Evolutionary conservation across 2,888 invertebrate genomes (phyloP).

Genomic region (Ophioninae sp.): DNA sequence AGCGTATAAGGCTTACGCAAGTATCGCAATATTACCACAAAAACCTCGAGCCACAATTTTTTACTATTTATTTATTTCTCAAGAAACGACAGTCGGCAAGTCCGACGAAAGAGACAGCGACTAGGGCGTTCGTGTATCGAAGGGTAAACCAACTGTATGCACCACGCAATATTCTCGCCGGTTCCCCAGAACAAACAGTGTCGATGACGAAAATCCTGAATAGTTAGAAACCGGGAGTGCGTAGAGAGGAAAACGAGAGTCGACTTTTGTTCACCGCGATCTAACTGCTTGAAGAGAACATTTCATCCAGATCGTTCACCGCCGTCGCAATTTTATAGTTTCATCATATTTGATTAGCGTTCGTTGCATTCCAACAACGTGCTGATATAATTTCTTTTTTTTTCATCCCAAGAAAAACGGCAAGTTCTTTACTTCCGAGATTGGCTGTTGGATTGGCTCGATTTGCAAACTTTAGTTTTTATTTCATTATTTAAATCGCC

Average conservation of each 20-base stretch:
- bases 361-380: slow-evolving; percentile 10
- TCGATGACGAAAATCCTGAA: slow-evolving; percentile 41
- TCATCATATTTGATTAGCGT: slow-evolving; percentile 31
- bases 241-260: slow-evolving; percentile 18
- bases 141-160: slow-evolving; percentile 15
- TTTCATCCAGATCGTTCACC: slow-evolving; percentile 36
- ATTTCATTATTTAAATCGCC: not conserved
- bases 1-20: slow-evolving; percentile 69
- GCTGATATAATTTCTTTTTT: not conserved
- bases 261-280: slow-evolving; percentile 19
- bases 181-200: slow-evolving; percentile 4
- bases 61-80: slow-evolving; percentile 42
- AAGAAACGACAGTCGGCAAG: slow-evolving; percentile 23
- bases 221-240: slow-evolving; percentile 9
- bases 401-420: not conserved
- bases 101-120: slow-evolving; percentile 18
- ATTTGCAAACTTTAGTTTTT: not conserved
- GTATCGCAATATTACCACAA: slow-evolving; percentile 71
- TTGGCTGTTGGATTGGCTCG: not conserved
- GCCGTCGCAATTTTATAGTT: slow-evolving; percentile 28
- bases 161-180: slow-evolving; percentile 4
- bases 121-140: slow-evolving; percentile 18
- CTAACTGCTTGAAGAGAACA: slow-evolving; percentile 4
- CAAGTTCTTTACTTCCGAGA: not conserved
- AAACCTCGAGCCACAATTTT: slow-evolving; percentile 69